phyloP scores from a whole-genome alignment of 2,888 invertebrate species.

The Yponomeuta cagnagella region DNA sequence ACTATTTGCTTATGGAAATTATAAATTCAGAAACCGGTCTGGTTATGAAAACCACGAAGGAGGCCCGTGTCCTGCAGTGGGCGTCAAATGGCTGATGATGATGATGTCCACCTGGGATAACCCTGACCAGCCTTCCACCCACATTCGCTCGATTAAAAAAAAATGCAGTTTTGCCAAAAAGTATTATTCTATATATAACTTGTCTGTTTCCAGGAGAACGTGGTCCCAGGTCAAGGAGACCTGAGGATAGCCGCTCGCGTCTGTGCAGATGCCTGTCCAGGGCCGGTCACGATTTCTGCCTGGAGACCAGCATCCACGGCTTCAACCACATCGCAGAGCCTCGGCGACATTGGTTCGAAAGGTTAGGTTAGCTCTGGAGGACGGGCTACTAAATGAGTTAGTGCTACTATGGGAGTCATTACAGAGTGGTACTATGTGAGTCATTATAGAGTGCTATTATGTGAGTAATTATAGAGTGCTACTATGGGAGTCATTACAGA shows the following conservation, averaged over 20 bases:
- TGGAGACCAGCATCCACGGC: slow-evolving; percentile 65
- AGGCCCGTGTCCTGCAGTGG: no score
- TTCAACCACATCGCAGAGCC: slow-evolving; percentile 60
- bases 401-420: slow-evolving; percentile 53
- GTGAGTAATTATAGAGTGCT: slow-evolving; percentile 70
- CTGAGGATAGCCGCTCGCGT: not conserved
- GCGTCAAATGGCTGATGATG: no score
- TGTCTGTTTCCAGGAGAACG: not conserved
- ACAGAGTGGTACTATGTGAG: not conserved
- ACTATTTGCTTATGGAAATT: no score
- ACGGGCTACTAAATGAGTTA: slow-evolving; percentile 20
- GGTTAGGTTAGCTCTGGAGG: slow-evolving; percentile 53
- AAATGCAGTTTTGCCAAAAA: no score
- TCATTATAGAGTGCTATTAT: not conserved
- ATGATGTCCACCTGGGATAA: no score
- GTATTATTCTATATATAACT: no score
- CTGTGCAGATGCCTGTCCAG: not conserved
- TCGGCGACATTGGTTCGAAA: slow-evolving; percentile 60
- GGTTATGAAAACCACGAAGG: no score
- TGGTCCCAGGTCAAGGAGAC: not conserved
- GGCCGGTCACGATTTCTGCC: slow-evolving; percentile 47
- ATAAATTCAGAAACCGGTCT: no score
- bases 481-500: slow-evolving; percentile 34
- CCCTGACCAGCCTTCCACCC: no score
- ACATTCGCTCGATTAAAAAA: no score